A percentile compares a stretch with the other conserved stretches of the same genome.
phyloP scores from a whole-genome alignment of 2,113 vertebrate genomes.

The Elephantulus edwardii region DNA sequence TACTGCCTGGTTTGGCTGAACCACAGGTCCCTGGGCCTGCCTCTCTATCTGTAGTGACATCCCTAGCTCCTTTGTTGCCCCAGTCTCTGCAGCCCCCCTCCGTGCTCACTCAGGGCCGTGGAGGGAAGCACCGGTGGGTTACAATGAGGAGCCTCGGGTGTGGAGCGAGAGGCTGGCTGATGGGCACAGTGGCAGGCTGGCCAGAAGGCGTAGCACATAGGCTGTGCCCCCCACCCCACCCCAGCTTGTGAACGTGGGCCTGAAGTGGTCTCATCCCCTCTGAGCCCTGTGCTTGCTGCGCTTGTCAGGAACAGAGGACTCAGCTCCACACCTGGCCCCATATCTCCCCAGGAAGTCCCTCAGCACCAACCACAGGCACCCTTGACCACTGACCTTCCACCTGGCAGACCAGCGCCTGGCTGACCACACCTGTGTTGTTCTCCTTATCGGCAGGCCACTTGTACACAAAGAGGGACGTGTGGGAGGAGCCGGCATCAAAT shows the following conservation, averaged over 20 bases:
- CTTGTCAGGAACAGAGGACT: rapidly evolving
- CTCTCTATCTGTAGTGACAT: no score
- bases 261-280: rapidly evolving
- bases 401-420: slow-evolving; percentile 88
- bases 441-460: slow-evolving; percentile 90
- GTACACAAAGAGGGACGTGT: slow-evolving; percentile 92
- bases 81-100: background rate
- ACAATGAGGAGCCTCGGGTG: background rate
- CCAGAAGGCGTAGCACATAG: background rate
- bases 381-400: slow-evolving; percentile 81
- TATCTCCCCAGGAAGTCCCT: background rate
- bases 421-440: slow-evolving; percentile 90
- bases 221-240: no score
- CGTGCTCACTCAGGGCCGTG: background rate
- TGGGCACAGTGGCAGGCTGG: no score
- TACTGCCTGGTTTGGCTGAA: no score
- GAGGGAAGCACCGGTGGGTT: background rate
- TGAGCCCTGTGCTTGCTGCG: background rate
- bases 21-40: no score
- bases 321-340: background rate
- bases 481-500: slow-evolving; percentile 93
- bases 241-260: rapidly evolving
- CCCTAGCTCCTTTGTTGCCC: no score
- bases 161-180: background rate
- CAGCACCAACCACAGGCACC: background rate